Evolutionary conservation across 1,140 invertebrate genomes (phyloP).

Genomic region (Telenomus remus): DNA sequence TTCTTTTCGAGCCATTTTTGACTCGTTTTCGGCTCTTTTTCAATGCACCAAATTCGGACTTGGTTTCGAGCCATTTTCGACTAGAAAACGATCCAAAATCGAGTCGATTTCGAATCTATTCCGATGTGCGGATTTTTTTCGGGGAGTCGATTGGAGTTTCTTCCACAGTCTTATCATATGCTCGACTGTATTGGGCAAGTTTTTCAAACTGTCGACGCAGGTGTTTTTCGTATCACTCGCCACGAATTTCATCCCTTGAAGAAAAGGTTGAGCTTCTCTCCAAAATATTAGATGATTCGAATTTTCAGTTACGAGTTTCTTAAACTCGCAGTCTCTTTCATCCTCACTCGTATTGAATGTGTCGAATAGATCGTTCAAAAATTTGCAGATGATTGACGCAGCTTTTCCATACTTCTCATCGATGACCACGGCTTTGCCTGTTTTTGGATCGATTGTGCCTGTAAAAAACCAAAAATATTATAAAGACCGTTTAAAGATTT

Average conservation of each 20-base stretch:
- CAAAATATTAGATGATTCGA: slow-evolving; percentile 9
- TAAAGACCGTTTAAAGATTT: too few relatives aligned
- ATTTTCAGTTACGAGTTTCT: slow-evolving; percentile 1
- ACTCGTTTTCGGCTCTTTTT: too few relatives aligned
- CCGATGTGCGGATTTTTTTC: too few relatives aligned
- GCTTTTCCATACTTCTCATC: neutral
- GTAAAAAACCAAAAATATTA: too few relatives aligned
- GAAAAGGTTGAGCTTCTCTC: neutral
- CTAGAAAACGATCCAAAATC: too few relatives aligned
- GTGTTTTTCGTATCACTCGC: neutral
- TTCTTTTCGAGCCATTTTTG: too few relatives aligned
- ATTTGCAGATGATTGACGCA: slow-evolving; percentile 1
- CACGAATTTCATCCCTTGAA: too few relatives aligned
- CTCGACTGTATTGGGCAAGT: slow-evolving; percentile 8
- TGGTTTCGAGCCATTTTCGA: too few relatives aligned
- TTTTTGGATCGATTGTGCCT: neutral
- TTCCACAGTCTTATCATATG: neutral
- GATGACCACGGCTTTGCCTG: neutral
- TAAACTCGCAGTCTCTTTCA: slow-evolving; percentile 1
- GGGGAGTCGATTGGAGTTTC: neutral
- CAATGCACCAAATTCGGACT: too few relatives aligned
- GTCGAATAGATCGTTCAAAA: slow-evolving; percentile 21
- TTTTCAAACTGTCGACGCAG: slow-evolving; percentile 8
- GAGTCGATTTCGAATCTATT: too few relatives aligned
- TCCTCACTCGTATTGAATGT: neutral